phyloP scores from a whole-genome alignment of 2,888 invertebrate genomes.

The Mythimna loreyi region DNA sequence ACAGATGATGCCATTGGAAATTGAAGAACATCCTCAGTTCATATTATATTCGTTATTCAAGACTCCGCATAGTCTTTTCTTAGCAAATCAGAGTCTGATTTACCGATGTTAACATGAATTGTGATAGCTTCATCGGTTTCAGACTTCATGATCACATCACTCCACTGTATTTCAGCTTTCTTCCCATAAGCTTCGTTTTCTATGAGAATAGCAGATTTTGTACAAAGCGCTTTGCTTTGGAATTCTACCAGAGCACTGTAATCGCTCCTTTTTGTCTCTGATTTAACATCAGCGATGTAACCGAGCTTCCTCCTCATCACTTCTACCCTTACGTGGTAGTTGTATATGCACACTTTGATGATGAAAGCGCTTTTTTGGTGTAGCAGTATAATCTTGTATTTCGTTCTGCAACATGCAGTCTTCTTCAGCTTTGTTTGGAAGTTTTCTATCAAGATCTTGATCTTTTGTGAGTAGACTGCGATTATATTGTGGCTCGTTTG shows the following conservation, averaged over 20 bases:
- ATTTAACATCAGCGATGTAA: conserved; percentile 82
- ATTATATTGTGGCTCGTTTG: conserved; percentile 85
- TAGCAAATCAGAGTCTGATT: conserved; percentile 75
- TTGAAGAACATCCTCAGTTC: conserved; percentile 42
- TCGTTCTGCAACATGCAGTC: conserved; percentile 87
- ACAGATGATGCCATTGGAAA: conserved; percentile 50
- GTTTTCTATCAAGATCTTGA: conserved; percentile 88
- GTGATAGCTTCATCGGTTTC: conserved; percentile 88
- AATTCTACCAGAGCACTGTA: conserved; percentile 87
- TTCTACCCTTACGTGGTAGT: conserved; percentile 87
- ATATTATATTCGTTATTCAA: conserved; percentile 58
- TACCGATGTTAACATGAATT: conserved; percentile 87
- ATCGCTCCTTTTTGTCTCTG: conserved; percentile 84
- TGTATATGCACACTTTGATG: conserved; percentile 88
- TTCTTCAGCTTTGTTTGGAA: conserved; percentile 88
- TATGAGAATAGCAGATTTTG: conserved; percentile 86
- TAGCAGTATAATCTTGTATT: conserved; percentile 86
- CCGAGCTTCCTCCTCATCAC: conserved; percentile 87
- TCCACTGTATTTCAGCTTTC: conserved; percentile 88
- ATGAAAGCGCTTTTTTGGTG: conserved; percentile 88
- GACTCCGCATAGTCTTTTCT: conserved; percentile 78
- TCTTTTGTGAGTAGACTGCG: conserved; percentile 88
- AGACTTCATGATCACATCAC: conserved; percentile 84
- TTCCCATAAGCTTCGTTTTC: conserved; percentile 87
- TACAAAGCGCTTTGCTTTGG: conserved; percentile 85